Conservation (phyloP, 2,113 vertebrate genomes). For the Sphaerodactylus townsendi region DNA sequence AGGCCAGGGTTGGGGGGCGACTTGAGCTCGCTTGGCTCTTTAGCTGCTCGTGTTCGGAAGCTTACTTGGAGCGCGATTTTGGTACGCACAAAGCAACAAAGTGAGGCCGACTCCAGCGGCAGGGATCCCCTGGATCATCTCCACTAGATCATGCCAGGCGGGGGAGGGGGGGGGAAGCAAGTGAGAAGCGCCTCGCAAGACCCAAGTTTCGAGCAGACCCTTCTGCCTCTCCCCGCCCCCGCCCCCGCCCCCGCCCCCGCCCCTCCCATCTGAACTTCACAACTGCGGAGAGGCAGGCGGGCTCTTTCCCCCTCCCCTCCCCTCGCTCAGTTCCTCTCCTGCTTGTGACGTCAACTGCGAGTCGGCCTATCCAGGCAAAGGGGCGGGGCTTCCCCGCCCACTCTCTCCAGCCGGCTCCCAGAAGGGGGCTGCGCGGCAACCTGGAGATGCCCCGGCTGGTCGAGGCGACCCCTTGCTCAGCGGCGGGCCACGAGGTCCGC, state of each 20-base stretch:
- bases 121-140: too few species aligned
- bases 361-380: constrained; percentile 66
- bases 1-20: too few species aligned
- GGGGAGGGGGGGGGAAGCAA: neutral
- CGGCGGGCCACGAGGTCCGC: constrained; percentile 42
- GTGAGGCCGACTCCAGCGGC: too few species aligned
- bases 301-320: constrained; percentile 61
- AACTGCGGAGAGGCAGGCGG: constrained; percentile 76
- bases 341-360: constrained; percentile 73
- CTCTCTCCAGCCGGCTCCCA: constrained; percentile 38
- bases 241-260: too few species aligned
- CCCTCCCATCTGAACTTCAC: constrained; percentile 61
- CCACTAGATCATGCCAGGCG: too few species aligned
- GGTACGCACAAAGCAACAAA: too few species aligned
- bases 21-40: too few species aligned
- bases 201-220: too few species aligned
- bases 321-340: constrained; percentile 65
- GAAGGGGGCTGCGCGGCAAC: constrained; percentile 16
- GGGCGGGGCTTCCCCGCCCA: constrained; percentile 34
- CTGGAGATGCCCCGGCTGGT: constrained; percentile 8
- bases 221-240: neutral
- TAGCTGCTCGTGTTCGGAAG: too few species aligned
- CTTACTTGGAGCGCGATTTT: too few species aligned
- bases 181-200: neutral
- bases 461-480: constrained; percentile 40